phyloP scores from a whole-genome alignment of 2,888 invertebrate genomes.

The Pollenia griseotomentosa region DNA sequence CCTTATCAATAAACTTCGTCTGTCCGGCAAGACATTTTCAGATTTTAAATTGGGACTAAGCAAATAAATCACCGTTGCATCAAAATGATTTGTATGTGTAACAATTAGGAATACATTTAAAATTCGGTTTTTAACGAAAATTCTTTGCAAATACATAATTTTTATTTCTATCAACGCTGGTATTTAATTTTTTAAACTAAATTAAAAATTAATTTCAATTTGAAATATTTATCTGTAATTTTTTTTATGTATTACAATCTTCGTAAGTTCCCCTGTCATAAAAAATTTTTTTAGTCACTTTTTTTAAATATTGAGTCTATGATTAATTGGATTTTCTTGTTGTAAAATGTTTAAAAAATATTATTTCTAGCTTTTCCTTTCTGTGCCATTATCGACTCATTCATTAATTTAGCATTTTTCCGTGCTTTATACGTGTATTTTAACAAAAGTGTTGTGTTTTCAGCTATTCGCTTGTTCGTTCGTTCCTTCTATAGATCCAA shows the following conservation, averaged over 20 bases:
- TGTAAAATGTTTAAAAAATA: conserved; percentile 8
- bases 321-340: conserved; percentile 58
- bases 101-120: too few relatives aligned
- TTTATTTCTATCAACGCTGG: too few relatives aligned
- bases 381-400: conserved; percentile 32
- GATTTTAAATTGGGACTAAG: too few relatives aligned
- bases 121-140: too few relatives aligned
- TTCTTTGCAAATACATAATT: too few relatives aligned
- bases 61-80: too few relatives aligned
- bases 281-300: not conserved
- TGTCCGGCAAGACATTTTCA: too few relatives aligned
- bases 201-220: too few relatives aligned
- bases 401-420: conserved; percentile 36
- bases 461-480: conserved; percentile 24
- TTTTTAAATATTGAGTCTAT: conserved; percentile 30
- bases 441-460: conserved; percentile 18
- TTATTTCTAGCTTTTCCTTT: conserved; percentile 11
- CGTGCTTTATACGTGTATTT: conserved; percentile 13
- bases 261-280: not conserved
- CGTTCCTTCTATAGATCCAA: conserved; percentile 20
- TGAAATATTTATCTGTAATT: too few relatives aligned
- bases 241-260: not conserved
- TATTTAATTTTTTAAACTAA: too few relatives aligned
- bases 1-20: too few relatives aligned
- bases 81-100: too few relatives aligned